Conservation (phyloP, 2,113 vertebrate species). For the Onychostoma macrolepis region DNA sequence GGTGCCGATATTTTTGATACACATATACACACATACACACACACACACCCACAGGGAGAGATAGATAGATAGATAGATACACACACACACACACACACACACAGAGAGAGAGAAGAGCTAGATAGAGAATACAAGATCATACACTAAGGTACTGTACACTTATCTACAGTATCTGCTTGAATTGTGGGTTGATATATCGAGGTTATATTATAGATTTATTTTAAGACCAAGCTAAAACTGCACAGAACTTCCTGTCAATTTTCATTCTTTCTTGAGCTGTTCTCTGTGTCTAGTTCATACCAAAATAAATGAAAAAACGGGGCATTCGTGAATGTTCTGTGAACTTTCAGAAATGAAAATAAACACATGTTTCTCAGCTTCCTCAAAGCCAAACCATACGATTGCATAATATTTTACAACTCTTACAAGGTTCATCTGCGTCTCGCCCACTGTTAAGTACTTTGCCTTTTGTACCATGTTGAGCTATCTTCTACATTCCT, state of each 20-base stretch:
- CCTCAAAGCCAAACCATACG: not conserved
- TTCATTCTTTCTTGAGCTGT: not conserved
- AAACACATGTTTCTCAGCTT: not conserved
- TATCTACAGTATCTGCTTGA: not conserved
- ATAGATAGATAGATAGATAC: too few relatives aligned
- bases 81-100: not conserved
- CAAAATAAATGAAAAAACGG: not conserved
- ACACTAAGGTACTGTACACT: not conserved
- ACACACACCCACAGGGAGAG: not conserved
- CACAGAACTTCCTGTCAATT: not conserved
- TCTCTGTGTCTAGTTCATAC: not conserved
- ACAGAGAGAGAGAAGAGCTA: too few relatives aligned
- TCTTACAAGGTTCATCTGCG: not conserved
- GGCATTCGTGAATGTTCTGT: not conserved
- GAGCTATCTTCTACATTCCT: not conserved
- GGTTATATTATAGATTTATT: not conserved
- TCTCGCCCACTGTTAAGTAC: conserved; percentile 24
- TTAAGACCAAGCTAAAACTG: not conserved
- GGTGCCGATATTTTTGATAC: too few relatives aligned
- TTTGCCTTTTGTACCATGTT: conserved; percentile 31
- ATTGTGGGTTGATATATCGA: not conserved
- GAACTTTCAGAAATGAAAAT: conserved; percentile 8
- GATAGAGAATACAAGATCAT: not conserved
- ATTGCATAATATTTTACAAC: conserved; percentile 47
- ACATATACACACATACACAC: too few relatives aligned